phyloP scores from a whole-genome alignment of 2,797 vertebrate species.

The Tamandua tetradactyla region DNA sequence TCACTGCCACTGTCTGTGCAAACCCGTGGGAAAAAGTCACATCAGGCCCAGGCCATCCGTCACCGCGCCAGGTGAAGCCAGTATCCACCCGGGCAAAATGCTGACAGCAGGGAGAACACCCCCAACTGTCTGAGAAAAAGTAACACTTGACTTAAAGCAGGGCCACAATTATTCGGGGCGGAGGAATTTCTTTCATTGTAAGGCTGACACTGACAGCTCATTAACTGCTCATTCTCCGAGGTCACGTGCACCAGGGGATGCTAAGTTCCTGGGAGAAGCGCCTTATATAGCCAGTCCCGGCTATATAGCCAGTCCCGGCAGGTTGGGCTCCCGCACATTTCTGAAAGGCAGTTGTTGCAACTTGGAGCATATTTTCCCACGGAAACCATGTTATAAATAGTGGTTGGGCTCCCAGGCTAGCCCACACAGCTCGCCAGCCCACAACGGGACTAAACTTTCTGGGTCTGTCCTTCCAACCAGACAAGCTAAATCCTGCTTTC shows the following conservation, averaged over 20 bases:
- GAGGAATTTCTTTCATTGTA: neutral
- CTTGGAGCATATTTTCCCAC: slow-evolving; percentile 42
- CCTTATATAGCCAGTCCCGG: neutral
- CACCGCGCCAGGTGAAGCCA: slow-evolving; percentile 22
- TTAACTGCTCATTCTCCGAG: slow-evolving; percentile 48
- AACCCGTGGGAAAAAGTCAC: neutral
- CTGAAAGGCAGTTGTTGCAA: slow-evolving; percentile 57
- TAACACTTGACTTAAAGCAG: neutral
- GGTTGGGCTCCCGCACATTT: slow-evolving; percentile 50
- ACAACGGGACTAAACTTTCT: slow-evolving; percentile 16
- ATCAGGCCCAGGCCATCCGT: neutral
- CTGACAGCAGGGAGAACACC: slow-evolving; percentile 35
- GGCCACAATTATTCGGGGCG: neutral
- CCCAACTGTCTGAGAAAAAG: slow-evolving; percentile 9
- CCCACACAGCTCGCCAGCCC: slow-evolving; percentile 44
- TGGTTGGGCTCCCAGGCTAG: slow-evolving; percentile 48
- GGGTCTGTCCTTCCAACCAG: neutral
- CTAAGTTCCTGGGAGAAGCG: slow-evolving; percentile 55
- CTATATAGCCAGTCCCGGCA: slow-evolving; percentile 7
- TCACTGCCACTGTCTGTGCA: neutral
- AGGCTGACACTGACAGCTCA: slow-evolving; percentile 4
- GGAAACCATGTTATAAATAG: slow-evolving; percentile 71
- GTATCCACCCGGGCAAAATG: slow-evolving; percentile 24
- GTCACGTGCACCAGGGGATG: slow-evolving; percentile 34
- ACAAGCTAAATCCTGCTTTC: neutral